Conservation (phyloP, 2,888 invertebrate species). For the Brenthis ino region DNA sequence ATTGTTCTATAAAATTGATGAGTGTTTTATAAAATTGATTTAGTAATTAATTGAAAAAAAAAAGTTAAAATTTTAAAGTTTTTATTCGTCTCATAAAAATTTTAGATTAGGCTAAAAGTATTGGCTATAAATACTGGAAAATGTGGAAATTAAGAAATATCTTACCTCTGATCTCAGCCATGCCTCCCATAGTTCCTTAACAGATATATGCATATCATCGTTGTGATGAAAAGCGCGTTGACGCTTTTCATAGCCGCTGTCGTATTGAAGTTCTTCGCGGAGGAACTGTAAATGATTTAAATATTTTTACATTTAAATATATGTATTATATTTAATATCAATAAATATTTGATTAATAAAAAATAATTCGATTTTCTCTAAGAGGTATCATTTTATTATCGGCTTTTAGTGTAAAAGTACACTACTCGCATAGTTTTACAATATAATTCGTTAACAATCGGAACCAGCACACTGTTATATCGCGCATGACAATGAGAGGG, state of each 20-base stretch:
- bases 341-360: background rate
- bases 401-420: too few species aligned
- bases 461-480: too few species aligned
- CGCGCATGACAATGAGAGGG: too few species aligned
- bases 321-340: background rate
- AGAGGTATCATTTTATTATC: too few species aligned
- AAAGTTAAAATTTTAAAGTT: too few species aligned
- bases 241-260: constrained; percentile 95
- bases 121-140: background rate
- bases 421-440: too few species aligned
- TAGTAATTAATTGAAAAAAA: too few species aligned
- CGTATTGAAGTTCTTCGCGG: constrained; percentile 97
- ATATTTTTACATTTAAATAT: background rate
- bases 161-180: constrained; percentile 95
- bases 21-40: too few species aligned
- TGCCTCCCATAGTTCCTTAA: constrained; percentile 98
- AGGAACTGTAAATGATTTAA: constrained; percentile 87
- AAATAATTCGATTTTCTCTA: background rate
- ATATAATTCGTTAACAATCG: too few species aligned
- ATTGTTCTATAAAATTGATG: too few species aligned
- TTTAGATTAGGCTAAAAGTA: too few species aligned
- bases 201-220: constrained; percentile 98
- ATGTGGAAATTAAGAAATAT: background rate
- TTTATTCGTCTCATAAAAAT: too few species aligned
- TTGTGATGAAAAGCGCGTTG: constrained; percentile 97